Percentiles rank a stretch among this genome's conserved stretches.
Evolutionary conservation across 2,113 vertebrate genomes (phyloP).

Genomic region (Sterna hirundo): DNA sequence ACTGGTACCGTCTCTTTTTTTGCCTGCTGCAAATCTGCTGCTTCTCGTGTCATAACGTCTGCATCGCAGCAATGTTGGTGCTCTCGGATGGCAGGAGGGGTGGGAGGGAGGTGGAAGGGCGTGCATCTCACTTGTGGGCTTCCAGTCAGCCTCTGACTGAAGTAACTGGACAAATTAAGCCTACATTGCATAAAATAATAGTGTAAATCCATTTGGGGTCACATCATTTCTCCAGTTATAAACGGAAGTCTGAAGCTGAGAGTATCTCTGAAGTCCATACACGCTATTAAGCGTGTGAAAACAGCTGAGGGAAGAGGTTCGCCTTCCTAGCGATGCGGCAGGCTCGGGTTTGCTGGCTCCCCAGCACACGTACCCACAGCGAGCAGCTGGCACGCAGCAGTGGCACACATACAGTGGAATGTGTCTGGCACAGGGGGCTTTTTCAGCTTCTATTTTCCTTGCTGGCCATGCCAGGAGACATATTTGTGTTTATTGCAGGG

Average conservation of each 20-base stretch:
- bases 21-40: not conserved
- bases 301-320: not conserved
- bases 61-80: not conserved
- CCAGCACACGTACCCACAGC: not conserved
- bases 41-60: not conserved
- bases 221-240: not conserved
- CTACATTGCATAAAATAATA: not conserved
- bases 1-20: too few relatives aligned
- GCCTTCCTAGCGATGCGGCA: not conserved
- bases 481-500: constrained; percentile 55
- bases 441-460: constrained; percentile 31
- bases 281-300: not conserved
- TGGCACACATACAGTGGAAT: not conserved
- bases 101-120: not conserved
- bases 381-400: not conserved
- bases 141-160: not conserved
- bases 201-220: accelerated
- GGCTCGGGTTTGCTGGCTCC: not conserved
- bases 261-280: not conserved
- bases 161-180: not conserved
- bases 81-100: not conserved
- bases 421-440: not conserved
- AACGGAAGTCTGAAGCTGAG: not conserved
- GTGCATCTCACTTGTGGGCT: too few relatives aligned
- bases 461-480: constrained; percentile 37